Base-by-base conservation (phyloP, 2,113 vertebrate genomes). In the Pelobates fuscus region DNA sequence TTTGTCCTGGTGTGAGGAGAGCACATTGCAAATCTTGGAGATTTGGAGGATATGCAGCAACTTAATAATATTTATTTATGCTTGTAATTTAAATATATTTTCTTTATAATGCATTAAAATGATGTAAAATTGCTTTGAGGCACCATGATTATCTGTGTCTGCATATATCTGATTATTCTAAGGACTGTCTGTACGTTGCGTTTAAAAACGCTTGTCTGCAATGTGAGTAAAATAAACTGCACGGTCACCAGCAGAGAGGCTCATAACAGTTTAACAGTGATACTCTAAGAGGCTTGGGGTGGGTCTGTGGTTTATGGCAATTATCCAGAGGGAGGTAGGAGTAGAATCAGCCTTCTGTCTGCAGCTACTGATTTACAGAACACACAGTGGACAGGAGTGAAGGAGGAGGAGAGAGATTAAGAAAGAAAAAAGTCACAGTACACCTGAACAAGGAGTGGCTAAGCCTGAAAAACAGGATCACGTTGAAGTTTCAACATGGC, bases 331-430 rank as follows among this genome's bases (percentile, higher is more conserved):
- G 73, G 65, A 77, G 73, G 64, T 77, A 64, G 73, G 73, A 77
- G 73, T 77, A 77, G 73, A 77, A 77, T 77, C 57, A 68, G 73
- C 27, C 64, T 44, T 68, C 73, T 77, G 73, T 77, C 37, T 68
- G 65, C 57, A 77, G 65, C 73, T 77, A 77, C 73, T 77, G 64
- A 77, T 77, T 77, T 77, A 77, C 65, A 77, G 73, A 77, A 77
- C 26, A 43, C 65, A 68, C 57, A 52, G 41, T 58, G 52, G 49
- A 74, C 61, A 74, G 64, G 57, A 57, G 65, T 30, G 72, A 67
- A 43, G 65, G 57, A 68, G 65, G 64, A 41, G 67, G 54, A 32
- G 71, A 77, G 65, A 68, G 55, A 75, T 68, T 60, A 77, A 60
- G 60, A 68, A 67, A 57, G 30, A 68, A 25, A 68, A 67, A 76